These are phyloP conservation scores for Pectinophora gossypiella DNA, from an alignment of 1,140 invertebrate genomes.

Conservation along the genomic window DNA sequence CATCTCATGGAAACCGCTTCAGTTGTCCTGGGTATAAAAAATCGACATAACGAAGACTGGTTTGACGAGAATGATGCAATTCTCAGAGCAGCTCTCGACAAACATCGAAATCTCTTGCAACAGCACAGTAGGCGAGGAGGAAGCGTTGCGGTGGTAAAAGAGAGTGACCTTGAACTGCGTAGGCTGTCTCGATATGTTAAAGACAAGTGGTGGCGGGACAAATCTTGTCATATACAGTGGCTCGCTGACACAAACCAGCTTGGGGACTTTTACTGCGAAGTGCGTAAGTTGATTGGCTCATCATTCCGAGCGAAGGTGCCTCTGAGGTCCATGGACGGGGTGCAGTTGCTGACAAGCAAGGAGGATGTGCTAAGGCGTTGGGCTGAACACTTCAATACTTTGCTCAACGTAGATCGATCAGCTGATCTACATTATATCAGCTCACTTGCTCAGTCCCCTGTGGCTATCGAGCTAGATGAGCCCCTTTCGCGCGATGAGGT, in stretches of 20 bases:
- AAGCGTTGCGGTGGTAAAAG: constrained; percentile 8
- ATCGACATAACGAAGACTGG: constrained; percentile 17
- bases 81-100: constrained; percentile 9
- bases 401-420: constrained; percentile 10
- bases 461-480: background rate
- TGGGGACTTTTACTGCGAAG: constrained; percentile 19
- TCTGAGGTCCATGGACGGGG: constrained; percentile 3
- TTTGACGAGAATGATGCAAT: constrained; percentile 23
- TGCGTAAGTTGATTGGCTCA: constrained; percentile 11
- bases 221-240: constrained; percentile 17
- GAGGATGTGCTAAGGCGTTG: constrained; percentile 10
- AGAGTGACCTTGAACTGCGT: constrained; percentile 13
- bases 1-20: constrained; percentile 13
- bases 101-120: constrained; percentile 13
- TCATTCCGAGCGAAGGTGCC: constrained; percentile 1
- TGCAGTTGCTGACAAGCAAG: constrained; percentile 2
- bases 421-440: constrained; percentile 5
- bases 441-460: background rate
- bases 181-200: constrained; percentile 14
- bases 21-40: constrained; percentile 8
- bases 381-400: constrained; percentile 8
- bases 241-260: constrained; percentile 26
- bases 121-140: background rate
- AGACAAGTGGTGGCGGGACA: constrained; percentile 25
- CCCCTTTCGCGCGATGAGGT: constrained; percentile 2